Conservation (phyloP, 2,113 vertebrate genomes). For the Lepisosteus osseus region DNA sequence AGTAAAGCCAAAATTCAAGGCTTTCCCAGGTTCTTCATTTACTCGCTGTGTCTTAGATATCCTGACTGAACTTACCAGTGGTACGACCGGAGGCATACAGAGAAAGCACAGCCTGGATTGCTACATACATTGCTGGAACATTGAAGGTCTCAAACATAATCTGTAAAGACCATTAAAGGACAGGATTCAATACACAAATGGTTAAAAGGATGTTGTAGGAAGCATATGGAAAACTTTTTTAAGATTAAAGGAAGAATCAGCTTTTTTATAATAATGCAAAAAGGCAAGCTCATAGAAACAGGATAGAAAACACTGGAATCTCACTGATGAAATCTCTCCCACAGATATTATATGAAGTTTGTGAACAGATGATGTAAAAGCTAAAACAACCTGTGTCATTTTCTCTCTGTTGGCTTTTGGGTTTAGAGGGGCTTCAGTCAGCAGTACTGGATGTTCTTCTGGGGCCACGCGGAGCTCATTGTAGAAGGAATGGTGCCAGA, state of each 20-base stretch:
- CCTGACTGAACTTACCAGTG: conserved; percentile 33
- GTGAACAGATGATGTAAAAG: neutral
- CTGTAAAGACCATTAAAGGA: conserved; percentile 17
- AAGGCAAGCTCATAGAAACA: no score
- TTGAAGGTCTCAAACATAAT: conserved; percentile 43
- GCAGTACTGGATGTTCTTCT: no score
- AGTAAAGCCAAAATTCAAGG: no score
- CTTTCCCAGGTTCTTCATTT: no score
- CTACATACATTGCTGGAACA: conserved; percentile 16
- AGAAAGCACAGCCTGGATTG: neutral
- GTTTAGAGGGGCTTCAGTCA: no score
- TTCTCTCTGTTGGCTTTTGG: conserved; percentile 20
- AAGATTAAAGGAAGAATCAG: neutral
- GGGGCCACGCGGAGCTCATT: conserved; percentile 31
- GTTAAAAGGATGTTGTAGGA: no score
- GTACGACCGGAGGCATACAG: conserved; percentile 44
- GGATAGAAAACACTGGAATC: no score
- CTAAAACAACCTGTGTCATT: conserved; percentile 40
- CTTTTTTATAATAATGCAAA: no score
- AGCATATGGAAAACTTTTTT: neutral
- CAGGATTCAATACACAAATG: no score
- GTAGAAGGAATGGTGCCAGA: conserved; percentile 53
- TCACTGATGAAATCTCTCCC: no score
- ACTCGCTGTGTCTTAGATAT: no score
- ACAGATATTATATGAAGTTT: neutral